Evolutionary conservation across 1,140 invertebrate genomes (phyloP), one percentile per base, ranked within the genome.

Genomic region (Diplogasteroides magnus): DNA sequence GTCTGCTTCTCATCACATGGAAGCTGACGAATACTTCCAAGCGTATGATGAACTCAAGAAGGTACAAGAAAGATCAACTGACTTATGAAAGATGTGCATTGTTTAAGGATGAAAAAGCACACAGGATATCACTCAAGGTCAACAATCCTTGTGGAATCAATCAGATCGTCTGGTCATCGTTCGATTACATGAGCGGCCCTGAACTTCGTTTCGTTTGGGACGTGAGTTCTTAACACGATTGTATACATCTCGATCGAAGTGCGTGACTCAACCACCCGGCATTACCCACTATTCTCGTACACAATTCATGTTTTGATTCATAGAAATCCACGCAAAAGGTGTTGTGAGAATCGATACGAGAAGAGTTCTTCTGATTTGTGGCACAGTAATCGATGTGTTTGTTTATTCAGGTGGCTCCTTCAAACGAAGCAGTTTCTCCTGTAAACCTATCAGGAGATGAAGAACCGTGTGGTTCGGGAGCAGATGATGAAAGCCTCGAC

Each of bases 191-290:
- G 73, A 68, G 64, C 31, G 73, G 73, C 0, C 73, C 73, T 15
- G 73, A 74, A 29, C 56, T 74, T n/a, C 61, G 64, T 31, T 74
- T 74, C 32, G 73, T 74, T 27, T 74, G 73, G 73, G 73, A 74
- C 19, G 37, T 66, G 13, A 57, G 57, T 58, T 32, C 19, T 48
- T 19, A 6, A 19, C 19, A 48, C 19, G 19, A 19, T 48, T 48
- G 6, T 48, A 11, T 48, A 6, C 6, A 19, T 48, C 37, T 11
- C 37, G 19, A 48, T n/a, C n/a, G n/a, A n/a, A n/a, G n/a, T n/a
- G n/a, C n/a, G n/a, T n/a, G n/a, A n/a, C n/a, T n/a, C n/a, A n/a
- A n/a, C n/a, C n/a, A n/a, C n/a, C n/a, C n/a, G n/a, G n/a, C n/a
- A n/a, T n/a, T n/a, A n/a, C n/a, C n/a, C n/a, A n/a, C n/a, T n/a